These are phyloP conservation scores for Isaurus tuberculatus DNA, from an alignment of 92 coral and sea anemone genomes.

Conservation along the genomic window DNA sequence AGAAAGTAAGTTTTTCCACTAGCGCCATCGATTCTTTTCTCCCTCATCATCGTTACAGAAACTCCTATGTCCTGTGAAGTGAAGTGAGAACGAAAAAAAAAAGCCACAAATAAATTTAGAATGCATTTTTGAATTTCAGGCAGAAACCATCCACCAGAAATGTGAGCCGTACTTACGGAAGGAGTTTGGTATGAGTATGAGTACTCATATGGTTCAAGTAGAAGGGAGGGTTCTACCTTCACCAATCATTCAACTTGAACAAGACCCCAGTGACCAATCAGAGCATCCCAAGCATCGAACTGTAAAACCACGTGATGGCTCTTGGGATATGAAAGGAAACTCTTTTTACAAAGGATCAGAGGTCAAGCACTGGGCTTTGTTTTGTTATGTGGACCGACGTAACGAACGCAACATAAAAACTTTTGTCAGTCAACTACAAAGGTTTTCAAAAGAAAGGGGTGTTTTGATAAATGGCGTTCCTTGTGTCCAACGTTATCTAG, in stretches of 20 bases:
- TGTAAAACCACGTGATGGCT: slow-evolving; percentile 74
- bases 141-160: slow-evolving; percentile 49
- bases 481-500: neutral
- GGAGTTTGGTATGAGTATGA: slow-evolving; percentile 81
- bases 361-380: slow-evolving; percentile 77
- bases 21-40: too few species aligned
- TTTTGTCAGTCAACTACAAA: slow-evolving; percentile 59
- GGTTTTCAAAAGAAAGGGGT: slow-evolving; percentile 72
- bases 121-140: too few species aligned
- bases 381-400: slow-evolving; percentile 62
- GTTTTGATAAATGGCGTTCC: slow-evolving; percentile 47
- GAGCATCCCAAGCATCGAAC: slow-evolving; percentile 32
- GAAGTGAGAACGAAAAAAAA: too few species aligned
- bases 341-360: slow-evolving; percentile 56
- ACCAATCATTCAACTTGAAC: slow-evolving; percentile 76
- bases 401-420: slow-evolving; percentile 47
- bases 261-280: neutral
- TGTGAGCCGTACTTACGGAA: slow-evolving; percentile 63
- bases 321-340: slow-evolving; percentile 83
- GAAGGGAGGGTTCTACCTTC: slow-evolving; percentile 86
- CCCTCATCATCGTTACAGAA: too few species aligned
- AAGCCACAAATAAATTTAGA: too few species aligned
- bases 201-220: slow-evolving; percentile 74
- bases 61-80: too few species aligned
- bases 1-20: too few species aligned